Base-by-base conservation (phyloP, 2,113 vertebrate genomes). In the Callipepla californica region DNA sequence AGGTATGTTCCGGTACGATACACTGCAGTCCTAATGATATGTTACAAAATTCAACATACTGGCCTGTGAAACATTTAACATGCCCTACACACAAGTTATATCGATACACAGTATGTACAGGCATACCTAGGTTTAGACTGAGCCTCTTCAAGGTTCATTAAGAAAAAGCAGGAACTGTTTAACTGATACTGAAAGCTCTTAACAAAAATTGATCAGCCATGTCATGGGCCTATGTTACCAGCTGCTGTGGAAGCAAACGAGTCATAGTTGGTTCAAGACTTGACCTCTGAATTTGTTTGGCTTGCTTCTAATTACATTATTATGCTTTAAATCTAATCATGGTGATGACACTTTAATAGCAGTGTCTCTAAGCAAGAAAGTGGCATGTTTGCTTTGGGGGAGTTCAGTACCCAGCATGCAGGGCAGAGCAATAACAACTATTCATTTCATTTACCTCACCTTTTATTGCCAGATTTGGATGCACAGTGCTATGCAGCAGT, bases 1-100 rank as follows among this genome's bases (percentile, higher is more conserved):
- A 99, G 99, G 99, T 99, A 97, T 97, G 98, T 79, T 85, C 58
- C 67, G 40, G 44, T 51, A 36, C 13, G 59, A 72, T 69, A 66
- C 36, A 57, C 7, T 2, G 5, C 48, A 26, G 7, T 85, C 28
- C 18, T 34, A 26, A 34, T 42, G 38, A 47, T 7, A 9, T 10
- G 6, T 68, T 58, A 42, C 32, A 51, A 30, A 63, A 58, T 34
- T 80, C 25, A 48, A 51, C 13, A 8, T 65, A 40, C 7, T 40
- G 47, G 26, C 34, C 51, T 84, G 61, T 55, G 59, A 57, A 5
- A 5, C 22, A 18, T 26, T 42, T 22, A 53, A 2, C 32, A 4
- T 15, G 26, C n/a, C 22, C 26, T 75, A 2, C 21, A 26, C 51
- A 28, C 11, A 48, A n/a, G n/a, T 3, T 25, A 19, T 17, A 30